Conservation (phyloP, 2,888 invertebrate species). For the Callimorpha dominula region DNA sequence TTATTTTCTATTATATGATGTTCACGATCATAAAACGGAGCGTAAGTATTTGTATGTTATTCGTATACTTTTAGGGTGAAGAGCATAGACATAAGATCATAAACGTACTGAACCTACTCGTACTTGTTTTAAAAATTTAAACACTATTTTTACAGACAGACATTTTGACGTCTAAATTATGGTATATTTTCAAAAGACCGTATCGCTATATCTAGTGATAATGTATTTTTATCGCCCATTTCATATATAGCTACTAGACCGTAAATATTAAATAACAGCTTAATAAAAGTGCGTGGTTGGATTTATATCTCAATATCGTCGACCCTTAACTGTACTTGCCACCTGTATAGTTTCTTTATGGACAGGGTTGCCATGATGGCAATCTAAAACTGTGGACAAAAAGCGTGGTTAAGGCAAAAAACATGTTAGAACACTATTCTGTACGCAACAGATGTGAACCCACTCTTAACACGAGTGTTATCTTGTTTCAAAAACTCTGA, state of each 20-base stretch:
- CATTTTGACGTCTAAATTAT: constrained; percentile 8
- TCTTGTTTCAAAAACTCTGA: not conserved
- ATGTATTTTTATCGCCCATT: constrained; percentile 27
- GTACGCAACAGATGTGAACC: too few relatives aligned
- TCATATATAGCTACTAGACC: constrained; percentile 45
- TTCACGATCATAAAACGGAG: too few relatives aligned
- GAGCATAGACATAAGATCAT: too few relatives aligned
- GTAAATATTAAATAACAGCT: constrained; percentile 75
- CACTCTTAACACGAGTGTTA: not conserved
- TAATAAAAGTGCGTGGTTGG: constrained; percentile 62
- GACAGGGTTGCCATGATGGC: constrained; percentile 14
- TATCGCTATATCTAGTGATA: constrained; percentile 16
- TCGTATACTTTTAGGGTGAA: too few relatives aligned
- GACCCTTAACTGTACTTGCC: constrained; percentile 60
- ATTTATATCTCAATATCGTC: constrained; percentile 81
- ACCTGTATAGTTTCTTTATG: constrained; percentile 57
- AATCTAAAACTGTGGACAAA: not conserved
- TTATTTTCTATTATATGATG: too few relatives aligned
- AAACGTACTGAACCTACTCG: not conserved
- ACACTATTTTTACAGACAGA: too few relatives aligned
- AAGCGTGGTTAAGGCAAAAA: not conserved
- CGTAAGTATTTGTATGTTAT: too few relatives aligned
- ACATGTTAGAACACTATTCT: too few relatives aligned
- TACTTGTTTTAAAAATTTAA: too few relatives aligned
- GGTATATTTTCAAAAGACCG: constrained; percentile 10